Conservation (phyloP, 2,888 invertebrate species). For the Drosophila algonquin region DNA sequence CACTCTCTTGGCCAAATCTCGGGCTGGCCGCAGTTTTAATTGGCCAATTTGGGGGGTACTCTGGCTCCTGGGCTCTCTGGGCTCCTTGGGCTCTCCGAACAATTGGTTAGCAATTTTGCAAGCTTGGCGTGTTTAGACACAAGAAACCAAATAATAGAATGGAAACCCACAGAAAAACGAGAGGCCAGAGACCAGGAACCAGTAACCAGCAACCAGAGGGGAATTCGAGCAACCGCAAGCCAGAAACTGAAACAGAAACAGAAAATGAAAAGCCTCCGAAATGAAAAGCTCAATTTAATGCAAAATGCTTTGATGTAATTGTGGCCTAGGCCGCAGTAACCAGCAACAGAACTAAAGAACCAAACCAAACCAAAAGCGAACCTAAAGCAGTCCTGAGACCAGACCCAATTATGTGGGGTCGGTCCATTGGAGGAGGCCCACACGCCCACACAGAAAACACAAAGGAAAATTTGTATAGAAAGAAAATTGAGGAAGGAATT, state of each 20-base stretch:
- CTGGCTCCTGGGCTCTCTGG: no score
- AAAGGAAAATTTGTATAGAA: conserved; percentile 27
- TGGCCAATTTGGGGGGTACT: conserved; percentile 63
- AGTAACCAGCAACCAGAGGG: conserved; percentile 9
- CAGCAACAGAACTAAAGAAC: conserved; percentile 6
- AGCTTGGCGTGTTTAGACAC: conserved; percentile 61
- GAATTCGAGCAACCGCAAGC: conserved; percentile 31
- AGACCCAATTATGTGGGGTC: conserved; percentile 65
- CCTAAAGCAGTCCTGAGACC: conserved; percentile 36
- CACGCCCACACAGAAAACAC: conserved; percentile 30
- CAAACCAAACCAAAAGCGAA: conserved; percentile 8
- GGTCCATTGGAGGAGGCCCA: conserved; percentile 8
- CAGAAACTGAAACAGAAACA: conserved; percentile 23
- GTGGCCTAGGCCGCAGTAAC: conserved; percentile 54
- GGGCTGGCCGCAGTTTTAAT: conserved; percentile 59
- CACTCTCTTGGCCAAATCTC: conserved; percentile 16
- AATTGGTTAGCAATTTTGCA: conserved; percentile 66
- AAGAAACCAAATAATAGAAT: conserved; percentile 51
- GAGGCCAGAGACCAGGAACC: conserved; percentile 1
- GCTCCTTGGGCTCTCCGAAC: conserved; percentile 48
- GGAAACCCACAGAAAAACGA: conserved; percentile 12
- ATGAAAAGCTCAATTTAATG: conserved; percentile 66
- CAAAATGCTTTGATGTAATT: conserved; percentile 78
- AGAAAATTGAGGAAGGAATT: conserved; percentile 10
- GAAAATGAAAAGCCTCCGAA: conserved; percentile 51